Percentiles rank a stretch among this genome's conserved stretches.
phyloP scores from a whole-genome alignment of 2,888 invertebrate species.

The Mimas tiliae region DNA sequence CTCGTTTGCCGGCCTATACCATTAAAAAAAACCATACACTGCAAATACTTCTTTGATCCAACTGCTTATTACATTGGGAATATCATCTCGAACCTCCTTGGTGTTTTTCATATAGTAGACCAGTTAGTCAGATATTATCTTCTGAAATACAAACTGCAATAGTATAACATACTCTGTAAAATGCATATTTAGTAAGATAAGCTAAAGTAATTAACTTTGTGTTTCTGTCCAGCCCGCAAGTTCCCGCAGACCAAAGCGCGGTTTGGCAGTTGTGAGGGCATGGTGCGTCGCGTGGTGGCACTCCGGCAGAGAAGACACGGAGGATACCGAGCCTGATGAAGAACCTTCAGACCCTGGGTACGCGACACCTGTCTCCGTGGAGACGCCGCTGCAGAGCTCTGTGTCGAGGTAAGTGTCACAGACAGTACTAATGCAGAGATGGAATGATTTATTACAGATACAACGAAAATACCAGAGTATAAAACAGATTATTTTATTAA shows the following conservation, averaged over 20 bases:
- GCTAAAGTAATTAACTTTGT: neutral
- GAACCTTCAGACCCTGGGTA: constrained; percentile 91
- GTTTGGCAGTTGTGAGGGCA: constrained; percentile 86
- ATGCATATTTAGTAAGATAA: neutral
- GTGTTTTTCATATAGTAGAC: too few relatives aligned
- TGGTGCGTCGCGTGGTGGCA: constrained; percentile 97
- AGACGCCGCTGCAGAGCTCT: constrained; percentile 94
- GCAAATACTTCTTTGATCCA: too few relatives aligned
- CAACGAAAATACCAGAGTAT: too few relatives aligned
- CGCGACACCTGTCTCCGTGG: constrained; percentile 92
- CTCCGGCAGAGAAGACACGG: constrained; percentile 92
- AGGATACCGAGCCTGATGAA: constrained; percentile 91
- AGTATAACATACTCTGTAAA: neutral
- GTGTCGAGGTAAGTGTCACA: constrained; percentile 87
- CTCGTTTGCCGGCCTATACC: too few relatives aligned
- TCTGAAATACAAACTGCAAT: too few relatives aligned
- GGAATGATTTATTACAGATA: neutral
- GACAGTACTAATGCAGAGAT: neutral
- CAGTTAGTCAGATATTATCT: too few relatives aligned
- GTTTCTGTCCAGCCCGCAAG: constrained; percentile 28
- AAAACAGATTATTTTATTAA: too few relatives aligned
- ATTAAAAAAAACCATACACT: too few relatives aligned
- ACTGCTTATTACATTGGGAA: too few relatives aligned
- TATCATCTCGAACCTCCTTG: too few relatives aligned
- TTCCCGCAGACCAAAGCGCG: constrained; percentile 53